A percentile compares a stretch with the other conserved stretches of the same genome.
Evolutionary conservation across 2,888 invertebrate genomes (phyloP).

Genomic region (Thelaira solivaga): DNA sequence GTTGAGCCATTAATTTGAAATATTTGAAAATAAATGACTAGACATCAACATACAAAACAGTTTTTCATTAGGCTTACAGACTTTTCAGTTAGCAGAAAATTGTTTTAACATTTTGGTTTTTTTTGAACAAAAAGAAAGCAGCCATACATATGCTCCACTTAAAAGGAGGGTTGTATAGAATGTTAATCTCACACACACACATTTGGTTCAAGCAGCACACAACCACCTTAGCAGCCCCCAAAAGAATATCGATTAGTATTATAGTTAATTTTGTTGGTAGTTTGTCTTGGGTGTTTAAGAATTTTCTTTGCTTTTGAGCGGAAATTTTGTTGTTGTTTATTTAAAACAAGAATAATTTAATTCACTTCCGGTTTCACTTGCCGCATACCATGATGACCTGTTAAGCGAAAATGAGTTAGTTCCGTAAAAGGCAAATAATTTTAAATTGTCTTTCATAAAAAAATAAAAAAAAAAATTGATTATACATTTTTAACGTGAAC

Average conservation of each 20-base stretch:
- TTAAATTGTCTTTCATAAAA: too few relatives aligned
- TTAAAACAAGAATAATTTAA: conserved; percentile 53
- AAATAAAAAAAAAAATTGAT: too few relatives aligned
- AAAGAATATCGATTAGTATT: conserved; percentile 41
- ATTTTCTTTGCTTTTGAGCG: conserved; percentile 15
- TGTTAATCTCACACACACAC: background rate
- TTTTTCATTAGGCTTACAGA: conserved; percentile 64
- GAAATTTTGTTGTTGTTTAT: conserved; percentile 25
- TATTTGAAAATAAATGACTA: conserved; percentile 50
- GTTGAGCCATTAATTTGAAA: too few relatives aligned
- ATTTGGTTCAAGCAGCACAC: background rate
- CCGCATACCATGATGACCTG: conserved; percentile 68
- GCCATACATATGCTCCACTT: too few relatives aligned
- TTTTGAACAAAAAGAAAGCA: too few relatives aligned
- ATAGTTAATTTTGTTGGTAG: background rate
- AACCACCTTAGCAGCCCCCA: conserved; percentile 6
- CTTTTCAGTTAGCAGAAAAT: background rate
- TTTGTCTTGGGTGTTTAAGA: background rate
- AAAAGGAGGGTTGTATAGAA: too few relatives aligned
- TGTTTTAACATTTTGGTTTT: background rate
- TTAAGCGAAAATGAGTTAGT: conserved; percentile 72
- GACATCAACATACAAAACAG: conserved; percentile 65
- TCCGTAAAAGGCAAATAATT: conserved; percentile 68
- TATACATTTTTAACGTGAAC: too few relatives aligned
- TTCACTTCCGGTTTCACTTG: conserved; percentile 71